These are phyloP conservation scores for Drosophila ananassae DNA, from an alignment of 1,140 invertebrate species.

Conservation along the genomic window DNA sequence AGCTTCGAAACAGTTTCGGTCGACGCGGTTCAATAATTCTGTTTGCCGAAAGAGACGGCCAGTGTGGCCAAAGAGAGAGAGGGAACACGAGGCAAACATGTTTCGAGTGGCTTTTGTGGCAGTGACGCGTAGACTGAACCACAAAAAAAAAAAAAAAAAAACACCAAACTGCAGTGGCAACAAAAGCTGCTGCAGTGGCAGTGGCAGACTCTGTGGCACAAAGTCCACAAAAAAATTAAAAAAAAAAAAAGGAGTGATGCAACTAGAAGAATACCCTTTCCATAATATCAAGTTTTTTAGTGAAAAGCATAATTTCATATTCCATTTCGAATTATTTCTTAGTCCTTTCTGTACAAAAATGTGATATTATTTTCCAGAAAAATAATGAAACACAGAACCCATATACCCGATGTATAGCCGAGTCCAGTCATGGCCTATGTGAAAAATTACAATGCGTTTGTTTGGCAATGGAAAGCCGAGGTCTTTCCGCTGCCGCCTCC, in stretches of 20 bases:
- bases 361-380: not conserved
- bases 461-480: constrained; percentile 49
- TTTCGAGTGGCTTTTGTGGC: constrained; percentile 79
- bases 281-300: too few relatives aligned
- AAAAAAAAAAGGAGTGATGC: not conserved
- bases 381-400: not conserved
- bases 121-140: constrained; percentile 47
- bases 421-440: constrained; percentile 23
- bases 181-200: constrained; percentile 23
- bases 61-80: constrained; percentile 3
- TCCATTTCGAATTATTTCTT: too few relatives aligned
- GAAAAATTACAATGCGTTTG: constrained; percentile 76
- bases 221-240: constrained; percentile 8
- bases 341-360: too few relatives aligned
- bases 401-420: not conserved
- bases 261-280: not conserved
- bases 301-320: too few relatives aligned
- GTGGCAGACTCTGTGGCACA: constrained; percentile 4
- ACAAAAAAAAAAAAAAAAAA: constrained; percentile 59
- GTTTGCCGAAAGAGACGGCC: constrained; percentile 50
- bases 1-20: constrained; percentile 50
- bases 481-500: not conserved
- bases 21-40: constrained; percentile 77
- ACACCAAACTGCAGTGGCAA: constrained; percentile 52
- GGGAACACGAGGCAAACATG: constrained; percentile 49